phyloP scores from a whole-genome alignment of 2,888 invertebrate species.

The Dioctria linearis region DNA sequence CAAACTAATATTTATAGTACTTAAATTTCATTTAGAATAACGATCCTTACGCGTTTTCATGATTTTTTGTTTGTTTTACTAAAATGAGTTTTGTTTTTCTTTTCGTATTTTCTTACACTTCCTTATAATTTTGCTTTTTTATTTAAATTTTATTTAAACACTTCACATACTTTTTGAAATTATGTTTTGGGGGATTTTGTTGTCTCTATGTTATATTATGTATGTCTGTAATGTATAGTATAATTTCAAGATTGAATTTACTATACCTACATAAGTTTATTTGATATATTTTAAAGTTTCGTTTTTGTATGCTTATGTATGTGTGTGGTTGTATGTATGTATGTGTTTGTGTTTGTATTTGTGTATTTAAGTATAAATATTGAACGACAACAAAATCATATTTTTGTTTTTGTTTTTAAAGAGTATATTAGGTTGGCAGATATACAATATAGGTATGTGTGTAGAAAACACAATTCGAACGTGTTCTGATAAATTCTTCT shows the following conservation, averaged over 20 bases:
- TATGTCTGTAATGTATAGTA: background rate
- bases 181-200: conserved; percentile 20
- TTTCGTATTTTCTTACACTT: background rate
- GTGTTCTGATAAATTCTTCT: background rate
- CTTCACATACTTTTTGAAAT: background rate
- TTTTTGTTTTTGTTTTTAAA: background rate
- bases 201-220: background rate
- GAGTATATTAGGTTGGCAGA: conserved; percentile 40
- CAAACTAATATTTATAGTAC: conserved; percentile 24
- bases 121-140: background rate
- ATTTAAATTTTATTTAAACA: conserved; percentile 12
- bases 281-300: conserved; percentile 13
- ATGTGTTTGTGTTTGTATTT: conserved; percentile 7
- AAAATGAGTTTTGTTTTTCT: background rate
- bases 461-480: conserved; percentile 16
- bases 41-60: conserved; percentile 13
- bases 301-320: background rate
- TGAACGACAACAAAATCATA: conserved; percentile 42
- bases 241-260: conserved; percentile 12
- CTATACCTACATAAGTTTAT: conserved; percentile 9
- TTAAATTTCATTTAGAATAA: conserved; percentile 43
- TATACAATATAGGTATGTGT: background rate
- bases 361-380: conserved; percentile 2
- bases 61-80: background rate
- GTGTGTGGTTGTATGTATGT: background rate